Evolutionary conservation across 2,797 vertebrate species (phyloP).

Genomic region (Malacoraja senta): DNA sequence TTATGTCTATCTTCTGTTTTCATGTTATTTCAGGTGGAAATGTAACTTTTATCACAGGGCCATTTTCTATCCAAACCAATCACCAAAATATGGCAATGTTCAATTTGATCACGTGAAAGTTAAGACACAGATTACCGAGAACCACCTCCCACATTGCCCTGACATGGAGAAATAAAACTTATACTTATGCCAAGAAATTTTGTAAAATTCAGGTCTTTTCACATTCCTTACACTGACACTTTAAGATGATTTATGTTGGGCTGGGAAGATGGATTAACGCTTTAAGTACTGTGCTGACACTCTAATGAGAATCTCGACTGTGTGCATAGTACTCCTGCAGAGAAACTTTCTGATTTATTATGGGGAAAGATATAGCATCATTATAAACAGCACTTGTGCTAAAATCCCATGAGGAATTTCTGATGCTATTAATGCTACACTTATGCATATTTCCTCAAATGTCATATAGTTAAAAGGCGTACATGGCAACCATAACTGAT

Average conservation of each 20-base stretch:
- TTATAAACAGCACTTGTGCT: neutral
- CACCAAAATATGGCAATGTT: neutral
- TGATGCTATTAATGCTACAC: slow-evolving; percentile 1
- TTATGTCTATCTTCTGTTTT: neutral
- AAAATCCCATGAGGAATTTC: slow-evolving; percentile 30
- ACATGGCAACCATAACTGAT: neutral
- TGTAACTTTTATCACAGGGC: neutral
- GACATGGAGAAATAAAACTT: neutral
- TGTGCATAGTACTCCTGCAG: neutral
- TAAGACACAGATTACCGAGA: neutral
- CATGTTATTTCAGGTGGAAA: neutral
- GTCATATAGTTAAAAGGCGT: neutral
- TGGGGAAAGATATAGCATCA: slow-evolving; percentile 1
- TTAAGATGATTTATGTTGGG: slow-evolving; percentile 25
- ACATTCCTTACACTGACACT: neutral
- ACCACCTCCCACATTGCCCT: neutral
- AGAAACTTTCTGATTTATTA: slow-evolving; percentile 28
- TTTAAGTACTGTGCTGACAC: slow-evolving; percentile 25
- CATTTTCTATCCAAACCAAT: neutral
- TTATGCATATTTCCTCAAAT: slow-evolving; percentile 18
- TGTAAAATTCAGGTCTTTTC: neutral
- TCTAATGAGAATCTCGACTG: slow-evolving; percentile 31
- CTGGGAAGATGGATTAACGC: slow-evolving; percentile 21
- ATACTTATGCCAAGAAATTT: neutral
- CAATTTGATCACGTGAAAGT: neutral